Base-by-base conservation (phyloP, 2,797 vertebrate genomes). In the Lemur catta region DNA sequence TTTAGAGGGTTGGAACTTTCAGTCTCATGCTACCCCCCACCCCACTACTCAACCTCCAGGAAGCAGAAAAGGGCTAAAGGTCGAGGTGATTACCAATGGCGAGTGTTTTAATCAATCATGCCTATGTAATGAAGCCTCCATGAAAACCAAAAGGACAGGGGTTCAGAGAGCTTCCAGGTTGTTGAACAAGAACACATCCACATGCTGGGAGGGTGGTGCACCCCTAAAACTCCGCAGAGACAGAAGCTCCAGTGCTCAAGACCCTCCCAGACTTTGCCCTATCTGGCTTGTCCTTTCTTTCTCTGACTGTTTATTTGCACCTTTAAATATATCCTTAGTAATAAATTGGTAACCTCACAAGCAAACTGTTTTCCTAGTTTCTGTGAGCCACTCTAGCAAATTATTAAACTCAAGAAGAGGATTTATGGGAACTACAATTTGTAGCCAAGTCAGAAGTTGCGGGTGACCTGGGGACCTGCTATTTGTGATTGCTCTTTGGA, bases 161-260 rank as follows among this genome's bases (percentile, higher is more conserved):
- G 59, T 52, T 69, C 50, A 84, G 61, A 71, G 30, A 48, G 13
- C 28, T 61, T 92, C 84, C 38, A 61, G 17, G 4, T 41, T n/a
- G 33, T 17, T 30, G 13, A 35, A 13, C 24, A 69, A 61, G 28
- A 76, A 50, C 26, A 48, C 20, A 67, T 17, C 1, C 28, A n/a
- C 1, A 12, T 84, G 28, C 9, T 18, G 4, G 13, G 59, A 84
- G 7, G 13, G 0, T 61, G 14, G 2, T 8, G 13, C 9, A 69
- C 17, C 26, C 28, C 41, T 63, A 18, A 50, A 46, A 61, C n/a
- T 52, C 22, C 13, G 15, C 2, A 82, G 38, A 7, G 12, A 57
- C 86, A 76, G 57, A 63, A 38, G 52, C 5, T 6, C 50, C 52
- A 12, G 41, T 18, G 12, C 7, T 55, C 20, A 80, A 38, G 48